Evolutionary conservation across 1,140 invertebrate genomes (phyloP).

Genomic region (Spodoptera litura): DNA sequence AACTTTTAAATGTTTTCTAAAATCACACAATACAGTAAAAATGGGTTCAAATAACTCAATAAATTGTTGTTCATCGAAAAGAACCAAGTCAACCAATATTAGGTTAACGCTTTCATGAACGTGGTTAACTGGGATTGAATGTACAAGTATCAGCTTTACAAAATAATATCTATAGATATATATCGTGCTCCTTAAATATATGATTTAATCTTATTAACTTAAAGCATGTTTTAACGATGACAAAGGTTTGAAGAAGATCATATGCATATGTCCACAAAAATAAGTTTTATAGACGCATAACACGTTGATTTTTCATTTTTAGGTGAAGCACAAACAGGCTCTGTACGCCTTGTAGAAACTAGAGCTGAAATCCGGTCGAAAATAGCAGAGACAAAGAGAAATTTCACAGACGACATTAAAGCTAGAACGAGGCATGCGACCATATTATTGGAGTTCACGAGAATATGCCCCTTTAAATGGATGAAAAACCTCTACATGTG

Average conservation of each 20-base stretch:
- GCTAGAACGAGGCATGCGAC: slow-evolving; percentile 65
- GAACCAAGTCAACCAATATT: too few relatives aligned
- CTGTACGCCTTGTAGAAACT: slow-evolving; percentile 7
- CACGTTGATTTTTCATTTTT: slow-evolving; percentile 75
- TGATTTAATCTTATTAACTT: too few relatives aligned
- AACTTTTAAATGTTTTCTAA: too few relatives aligned
- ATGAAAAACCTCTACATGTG: slow-evolving; percentile 77
- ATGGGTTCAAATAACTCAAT: too few relatives aligned
- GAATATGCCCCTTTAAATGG: slow-evolving; percentile 79
- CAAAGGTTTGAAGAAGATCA: neutral
- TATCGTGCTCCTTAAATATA: neutral
- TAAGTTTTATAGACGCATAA: slow-evolving; percentile 44
- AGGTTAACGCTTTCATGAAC: too few relatives aligned
- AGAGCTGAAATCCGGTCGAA: slow-evolving; percentile 49
- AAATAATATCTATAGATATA: too few relatives aligned
- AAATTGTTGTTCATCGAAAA: too few relatives aligned
- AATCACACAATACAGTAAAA: too few relatives aligned
- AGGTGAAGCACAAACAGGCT: slow-evolving; percentile 62
- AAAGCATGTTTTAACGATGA: neutral
- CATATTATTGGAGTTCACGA: slow-evolving; percentile 70
- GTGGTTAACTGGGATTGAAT: too few relatives aligned
- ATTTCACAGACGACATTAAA: slow-evolving; percentile 58
- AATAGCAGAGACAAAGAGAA: slow-evolving; percentile 58
- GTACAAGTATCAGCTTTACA: too few relatives aligned
- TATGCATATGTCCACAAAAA: slow-evolving; percentile 39